phyloP scores from a whole-genome alignment of 2,888 invertebrate genomes.

The Eretmocerus hayati region DNA sequence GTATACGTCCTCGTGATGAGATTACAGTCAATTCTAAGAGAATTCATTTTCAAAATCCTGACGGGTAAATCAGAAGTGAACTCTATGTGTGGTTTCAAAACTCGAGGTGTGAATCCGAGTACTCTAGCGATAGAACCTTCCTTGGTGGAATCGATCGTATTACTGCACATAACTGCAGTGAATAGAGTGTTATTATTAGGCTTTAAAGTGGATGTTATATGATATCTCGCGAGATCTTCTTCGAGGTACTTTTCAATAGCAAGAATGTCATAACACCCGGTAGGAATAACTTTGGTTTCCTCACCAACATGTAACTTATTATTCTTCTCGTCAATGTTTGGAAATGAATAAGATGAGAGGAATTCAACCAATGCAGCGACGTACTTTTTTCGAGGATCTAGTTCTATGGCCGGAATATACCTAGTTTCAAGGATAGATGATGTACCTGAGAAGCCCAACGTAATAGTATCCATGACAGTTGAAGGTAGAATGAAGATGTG shows the following conservation, averaged over 20 bases:
- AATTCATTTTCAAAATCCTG: not conserved
- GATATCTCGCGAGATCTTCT: not conserved
- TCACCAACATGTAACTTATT: not conserved
- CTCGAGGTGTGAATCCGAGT: not conserved
- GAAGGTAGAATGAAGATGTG: not conserved
- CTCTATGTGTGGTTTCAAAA: constrained; percentile 7
- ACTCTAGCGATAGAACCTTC: not conserved
- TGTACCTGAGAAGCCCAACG: not conserved
- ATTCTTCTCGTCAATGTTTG: too few species aligned
- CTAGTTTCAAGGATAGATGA: not conserved
- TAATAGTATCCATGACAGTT: not conserved
- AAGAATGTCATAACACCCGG: not conserved
- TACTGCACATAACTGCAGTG: not conserved
- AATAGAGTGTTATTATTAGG: not conserved
- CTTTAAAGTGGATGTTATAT: not conserved
- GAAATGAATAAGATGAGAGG: not conserved
- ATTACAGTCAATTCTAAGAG: not conserved
- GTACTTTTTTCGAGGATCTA: not conserved
- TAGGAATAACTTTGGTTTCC: not conserved
- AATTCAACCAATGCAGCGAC: not conserved
- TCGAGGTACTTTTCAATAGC: not conserved
- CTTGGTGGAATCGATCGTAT: not conserved
- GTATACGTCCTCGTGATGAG: not conserved
- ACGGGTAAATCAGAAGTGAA: constrained; percentile 11
- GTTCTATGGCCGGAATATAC: not conserved